A percentile compares a stretch with the other conserved stretches of the same genome.
phyloP scores from a whole-genome alignment of 2,797 vertebrate genomes.

The Microhierax caerulescens region DNA sequence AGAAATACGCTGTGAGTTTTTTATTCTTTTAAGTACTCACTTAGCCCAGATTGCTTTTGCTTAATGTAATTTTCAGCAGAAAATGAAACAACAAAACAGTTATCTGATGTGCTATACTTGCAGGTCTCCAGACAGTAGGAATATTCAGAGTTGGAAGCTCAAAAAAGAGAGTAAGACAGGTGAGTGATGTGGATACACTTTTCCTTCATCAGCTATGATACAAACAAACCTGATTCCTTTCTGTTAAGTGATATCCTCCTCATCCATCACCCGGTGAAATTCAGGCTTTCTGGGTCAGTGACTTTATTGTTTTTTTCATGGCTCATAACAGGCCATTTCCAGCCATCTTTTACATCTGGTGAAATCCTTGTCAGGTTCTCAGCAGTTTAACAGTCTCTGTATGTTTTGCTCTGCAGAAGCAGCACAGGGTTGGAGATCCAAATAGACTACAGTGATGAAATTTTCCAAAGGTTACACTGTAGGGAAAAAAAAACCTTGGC shows the following conservation, averaged over 20 bases:
- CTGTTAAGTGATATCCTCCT: background rate
- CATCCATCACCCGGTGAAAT: background rate
- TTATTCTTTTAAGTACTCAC: background rate
- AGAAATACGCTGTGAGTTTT: background rate
- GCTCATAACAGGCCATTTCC: background rate
- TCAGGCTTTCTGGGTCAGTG: background rate
- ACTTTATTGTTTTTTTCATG: background rate
- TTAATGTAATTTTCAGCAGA: background rate
- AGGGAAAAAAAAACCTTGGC: slow-evolving; percentile 9
- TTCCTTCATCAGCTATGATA: background rate
- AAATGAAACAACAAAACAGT: slow-evolving; percentile 2
- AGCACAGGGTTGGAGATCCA: background rate
- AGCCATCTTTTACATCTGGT: background rate
- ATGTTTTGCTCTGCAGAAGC: slow-evolving; percentile 30
- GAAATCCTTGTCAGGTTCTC: slow-evolving; percentile 16
- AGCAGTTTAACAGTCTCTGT: background rate
- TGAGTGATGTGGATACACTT: slow-evolving; percentile 63
- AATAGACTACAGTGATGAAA: slow-evolving; percentile 9
- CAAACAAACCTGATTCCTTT: background rate
- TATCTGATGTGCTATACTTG: slow-evolving; percentile 57
- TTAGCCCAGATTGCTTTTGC: background rate
- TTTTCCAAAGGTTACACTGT: slow-evolving; percentile 42
- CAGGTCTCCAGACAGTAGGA: slow-evolving; percentile 94
- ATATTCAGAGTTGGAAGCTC: slow-evolving; percentile 98
- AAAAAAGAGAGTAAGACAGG: slow-evolving; percentile 97